Conservation (phyloP, 1,140 invertebrate species). For the Drosophila lowei region DNA sequence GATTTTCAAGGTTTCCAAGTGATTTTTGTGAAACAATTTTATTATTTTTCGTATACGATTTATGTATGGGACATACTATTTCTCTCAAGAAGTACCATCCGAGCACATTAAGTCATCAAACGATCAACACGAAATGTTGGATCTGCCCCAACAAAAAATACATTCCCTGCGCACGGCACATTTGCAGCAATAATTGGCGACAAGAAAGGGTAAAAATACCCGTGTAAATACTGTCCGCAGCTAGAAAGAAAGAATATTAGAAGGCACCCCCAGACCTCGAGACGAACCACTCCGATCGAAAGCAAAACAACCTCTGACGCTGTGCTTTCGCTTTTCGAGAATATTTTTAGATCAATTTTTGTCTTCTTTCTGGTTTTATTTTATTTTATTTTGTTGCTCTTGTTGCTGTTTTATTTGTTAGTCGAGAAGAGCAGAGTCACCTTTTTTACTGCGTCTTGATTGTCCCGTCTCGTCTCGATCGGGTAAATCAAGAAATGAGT, state of each 20-base stretch:
- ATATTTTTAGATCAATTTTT: constrained; percentile 50
- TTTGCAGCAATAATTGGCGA: constrained; percentile 44
- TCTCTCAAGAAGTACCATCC: no score
- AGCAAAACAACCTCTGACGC: constrained; percentile 35
- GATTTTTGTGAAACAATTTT: neutral
- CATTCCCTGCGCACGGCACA: constrained; percentile 47
- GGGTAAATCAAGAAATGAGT: constrained; percentile 11
- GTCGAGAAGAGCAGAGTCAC: constrained; percentile 1
- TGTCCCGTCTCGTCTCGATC: neutral
- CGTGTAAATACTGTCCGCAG: constrained; percentile 7
- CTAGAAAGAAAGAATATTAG: constrained; percentile 25
- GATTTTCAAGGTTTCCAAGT: neutral
- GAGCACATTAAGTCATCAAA: no score
- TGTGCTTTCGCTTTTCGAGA: constrained; percentile 44
- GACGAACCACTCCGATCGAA: constrained; percentile 11
- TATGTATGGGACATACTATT: neutral
- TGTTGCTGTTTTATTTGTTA: constrained; percentile 20
- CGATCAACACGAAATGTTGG: no score
- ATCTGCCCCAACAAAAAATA: constrained; percentile 8
- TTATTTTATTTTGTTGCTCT: constrained; percentile 7
- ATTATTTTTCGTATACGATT: neutral
- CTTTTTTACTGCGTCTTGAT: constrained; percentile 35
- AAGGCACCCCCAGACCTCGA: constrained; percentile 30
- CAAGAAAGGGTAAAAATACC: constrained; percentile 13
- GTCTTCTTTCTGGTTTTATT: no score